Evolutionary conservation across 2,113 vertebrate species (phyloP), one percentile per base, ranked within the genome.

Genomic region (Acanthisitta chloris): DNA sequence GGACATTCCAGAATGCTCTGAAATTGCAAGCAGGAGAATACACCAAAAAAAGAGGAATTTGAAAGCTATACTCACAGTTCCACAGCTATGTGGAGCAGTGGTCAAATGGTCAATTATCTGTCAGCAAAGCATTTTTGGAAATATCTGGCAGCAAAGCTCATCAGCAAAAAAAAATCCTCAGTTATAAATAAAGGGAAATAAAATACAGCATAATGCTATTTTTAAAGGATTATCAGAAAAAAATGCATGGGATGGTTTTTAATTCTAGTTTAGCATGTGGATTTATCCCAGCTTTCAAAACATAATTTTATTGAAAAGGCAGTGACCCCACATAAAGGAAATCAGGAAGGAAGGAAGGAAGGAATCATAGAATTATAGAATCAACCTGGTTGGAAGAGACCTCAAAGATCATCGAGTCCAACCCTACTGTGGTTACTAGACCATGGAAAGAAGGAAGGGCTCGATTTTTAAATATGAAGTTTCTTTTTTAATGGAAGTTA

Each of bases 91-190:
- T 71, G 38, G 18, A 51, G 40, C 17, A 28, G n/a, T 84, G 84
- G 78, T 88, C 84, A 96, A 94, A 88, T 23, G 38, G 66, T 81
- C 84, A 95, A 80, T 92, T 91, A 82, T 55, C 57, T 80, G 58
- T 64, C 78, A 85, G 59, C 17, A 92, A 94, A 92, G 9, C 33
- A n/a, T 34, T 84, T 83, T 84, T 57, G 38, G 45, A 79, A 87
- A 88, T 67, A 72, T 19, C 33, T 88, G 33, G 52, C 48, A 90
- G 21, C 10, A 70, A 14, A 88, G 31, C 24, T 65, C 16, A 72
- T 52, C 61, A 24, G 0, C 24, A 78, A 90, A 87, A 74, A 87
- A 74, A 57, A 9, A 29, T 8, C 12, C 43, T 58, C 36, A 69
- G n/a, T 36, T 81, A n/a, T 9, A 82, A 88, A 29, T 28, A 77